These are phyloP conservation scores for Leistus spinibarbis DNA, from an alignment of 2,888 invertebrate species.

Conservation along the genomic window DNA sequence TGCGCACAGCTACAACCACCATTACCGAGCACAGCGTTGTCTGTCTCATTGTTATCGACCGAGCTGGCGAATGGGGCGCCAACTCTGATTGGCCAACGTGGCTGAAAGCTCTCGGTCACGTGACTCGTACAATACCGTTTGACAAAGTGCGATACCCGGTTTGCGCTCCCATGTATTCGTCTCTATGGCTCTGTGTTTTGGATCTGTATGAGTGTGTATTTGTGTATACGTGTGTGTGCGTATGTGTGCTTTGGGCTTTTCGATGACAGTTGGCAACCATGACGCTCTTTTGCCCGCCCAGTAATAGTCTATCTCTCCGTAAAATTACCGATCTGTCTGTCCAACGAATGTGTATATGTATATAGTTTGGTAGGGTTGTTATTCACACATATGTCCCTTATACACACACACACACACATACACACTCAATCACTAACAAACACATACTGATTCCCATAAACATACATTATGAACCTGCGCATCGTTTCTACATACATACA, in stretches of 20 bases:
- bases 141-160: slow-evolving; percentile 37
- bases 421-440: not conserved
- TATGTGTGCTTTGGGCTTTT: not conserved
- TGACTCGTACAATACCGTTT: slow-evolving; percentile 38
- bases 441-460: not conserved
- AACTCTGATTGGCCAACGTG: slow-evolving; percentile 24
- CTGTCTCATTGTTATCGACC: slow-evolving; percentile 40
- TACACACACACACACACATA: slow-evolving; percentile 4
- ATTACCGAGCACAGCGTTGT: slow-evolving; percentile 9
- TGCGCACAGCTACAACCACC: slow-evolving; percentile 7
- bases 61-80: slow-evolving; percentile 26
- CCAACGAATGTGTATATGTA: not conserved
- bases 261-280: slow-evolving; percentile 33
- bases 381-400: slow-evolving; percentile 31
- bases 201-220: not conserved
- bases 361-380: slow-evolving; percentile 25
- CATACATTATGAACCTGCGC: not conserved
- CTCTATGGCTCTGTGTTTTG: not conserved
- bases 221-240: not conserved
- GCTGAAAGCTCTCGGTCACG: slow-evolving; percentile 30
- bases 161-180: slow-evolving; percentile 2
- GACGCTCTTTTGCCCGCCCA: slow-evolving; percentile 15
- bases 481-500: slow-evolving; percentile 3
- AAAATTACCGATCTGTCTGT: slow-evolving; percentile 1
- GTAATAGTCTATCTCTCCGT: not conserved